phyloP scores from a whole-genome alignment of 2,888 invertebrate species.

The Aphidius colemani region DNA sequence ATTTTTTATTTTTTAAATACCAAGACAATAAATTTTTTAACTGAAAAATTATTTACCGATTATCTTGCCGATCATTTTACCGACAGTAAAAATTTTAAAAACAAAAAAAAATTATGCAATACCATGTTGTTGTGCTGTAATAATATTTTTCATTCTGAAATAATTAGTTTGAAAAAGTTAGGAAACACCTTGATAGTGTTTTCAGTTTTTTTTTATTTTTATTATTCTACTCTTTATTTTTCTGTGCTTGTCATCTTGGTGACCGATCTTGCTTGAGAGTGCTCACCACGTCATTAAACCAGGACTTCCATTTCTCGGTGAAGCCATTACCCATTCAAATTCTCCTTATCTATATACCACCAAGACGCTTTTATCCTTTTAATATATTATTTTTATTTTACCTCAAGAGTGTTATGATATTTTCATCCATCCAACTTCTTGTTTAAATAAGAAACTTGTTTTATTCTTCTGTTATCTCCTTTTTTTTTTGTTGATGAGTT shows the following conservation, averaged over 20 bases:
- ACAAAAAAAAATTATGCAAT: neutral
- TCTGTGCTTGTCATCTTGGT: slow-evolving; percentile 9
- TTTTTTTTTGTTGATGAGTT: no score
- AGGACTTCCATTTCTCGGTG: slow-evolving; percentile 39
- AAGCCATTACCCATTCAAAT: slow-evolving; percentile 53
- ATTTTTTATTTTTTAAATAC: slow-evolving; percentile 27
- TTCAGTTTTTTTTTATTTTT: no score
- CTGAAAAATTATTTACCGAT: neutral
- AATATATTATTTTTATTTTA: neutral
- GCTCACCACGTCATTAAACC: slow-evolving; percentile 40
- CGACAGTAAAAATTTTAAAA: neutral
- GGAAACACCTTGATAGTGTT: no score
- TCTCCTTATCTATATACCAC: slow-evolving; percentile 27
- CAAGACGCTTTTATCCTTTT: slow-evolving; percentile 18
- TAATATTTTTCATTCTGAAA: no score
- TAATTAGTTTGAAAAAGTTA: no score
- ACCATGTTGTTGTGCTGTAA: neutral
- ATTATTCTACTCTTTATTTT: neutral
- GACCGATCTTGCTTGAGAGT: slow-evolving; percentile 14
- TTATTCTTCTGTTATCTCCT: no score
- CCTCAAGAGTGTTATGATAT: neutral
- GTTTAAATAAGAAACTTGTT: no score
- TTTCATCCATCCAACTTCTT: neutral
- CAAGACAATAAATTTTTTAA: neutral
- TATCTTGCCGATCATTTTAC: no score